Percentiles rank a stretch among this genome's conserved stretches.
phyloP scores from a whole-genome alignment of 2,888 invertebrate species.

The Hemaris fuciformis region DNA sequence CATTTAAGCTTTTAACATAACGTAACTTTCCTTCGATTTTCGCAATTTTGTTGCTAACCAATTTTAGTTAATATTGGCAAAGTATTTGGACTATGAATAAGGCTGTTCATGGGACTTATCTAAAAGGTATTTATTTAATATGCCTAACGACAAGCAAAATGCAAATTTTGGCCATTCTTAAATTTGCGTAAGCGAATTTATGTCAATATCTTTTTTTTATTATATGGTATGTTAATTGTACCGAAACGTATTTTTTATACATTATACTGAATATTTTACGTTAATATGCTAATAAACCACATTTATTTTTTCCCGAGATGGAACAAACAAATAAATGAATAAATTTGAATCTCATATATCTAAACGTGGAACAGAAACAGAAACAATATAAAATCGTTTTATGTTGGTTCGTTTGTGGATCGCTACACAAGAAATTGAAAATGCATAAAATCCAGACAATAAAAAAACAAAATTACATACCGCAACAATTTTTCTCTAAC shows the following conservation, averaged over 20 bases:
- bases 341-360: conserved; percentile 1
- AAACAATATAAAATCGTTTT: background rate
- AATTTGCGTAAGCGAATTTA: background rate
- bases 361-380: background rate
- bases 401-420: background rate
- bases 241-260: background rate
- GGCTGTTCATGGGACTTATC: background rate
- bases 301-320: background rate
- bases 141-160: background rate
- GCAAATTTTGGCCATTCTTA: background rate
- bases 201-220: background rate
- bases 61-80: background rate
- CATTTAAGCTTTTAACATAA: no score
- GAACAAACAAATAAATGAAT: conserved; percentile 4
- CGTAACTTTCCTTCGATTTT: no score
- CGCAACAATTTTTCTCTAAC: no score
- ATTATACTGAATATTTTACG: no score
- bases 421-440: background rate
- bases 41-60: no score
- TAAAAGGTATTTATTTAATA: background rate
- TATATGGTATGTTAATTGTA: background rate
- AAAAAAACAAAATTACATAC: no score
- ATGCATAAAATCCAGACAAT: no score
- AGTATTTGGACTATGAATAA: background rate
- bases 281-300: background rate